Base-by-base conservation (phyloP, 1,140 invertebrate genomes). In the Papilio dardanus region DNA sequence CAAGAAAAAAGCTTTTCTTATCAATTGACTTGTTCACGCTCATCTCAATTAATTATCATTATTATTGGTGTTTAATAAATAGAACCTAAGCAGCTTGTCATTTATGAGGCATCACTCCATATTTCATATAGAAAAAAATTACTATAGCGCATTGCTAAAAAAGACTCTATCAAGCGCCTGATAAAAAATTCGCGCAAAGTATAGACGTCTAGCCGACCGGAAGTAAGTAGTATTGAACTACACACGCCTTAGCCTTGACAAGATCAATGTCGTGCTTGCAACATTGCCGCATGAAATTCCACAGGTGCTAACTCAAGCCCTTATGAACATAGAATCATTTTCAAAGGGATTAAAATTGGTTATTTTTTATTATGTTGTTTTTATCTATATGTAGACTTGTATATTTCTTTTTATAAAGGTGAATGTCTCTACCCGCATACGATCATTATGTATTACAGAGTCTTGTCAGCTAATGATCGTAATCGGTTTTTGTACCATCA, bases 211-310 rank as follows among this genome's bases (percentile, higher is more conserved):
- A 8, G 21, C 21, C 24, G 54, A 14, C 24, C 31, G 65, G 33
- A 35, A 67, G 6, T 40, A 40, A 66, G 14, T 40, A 40, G 10
- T 21, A 69, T 14, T 69, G 67, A 69, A 69, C 35, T 69, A 21
- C n/a, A 7, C 8, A 69, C 35, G 67, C 35, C 67, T 69, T 28
- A 35, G 67, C 67, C 67, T 69, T 69, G 67, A 69, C 10, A 40
- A 35, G 16, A 40, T 24, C 67, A 37, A 69, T 69, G 19, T 69
- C 67, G 35, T 5, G 7, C 19, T 28, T 5, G 35, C 31, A 24
- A 33, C 19, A 69, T 69, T 40, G 67, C 67, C 16, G 19, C 5
- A 37, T 1, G 3, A 69, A 19, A 35, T 28, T 14, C 12, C 14
- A 40, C 35, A 69, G 67, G 67, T 35, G 67, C 35, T 69, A 40